These are phyloP conservation scores for Copsychus sechellarum DNA, from an alignment of 2,113 vertebrate genomes.

Conservation along the genomic window DNA sequence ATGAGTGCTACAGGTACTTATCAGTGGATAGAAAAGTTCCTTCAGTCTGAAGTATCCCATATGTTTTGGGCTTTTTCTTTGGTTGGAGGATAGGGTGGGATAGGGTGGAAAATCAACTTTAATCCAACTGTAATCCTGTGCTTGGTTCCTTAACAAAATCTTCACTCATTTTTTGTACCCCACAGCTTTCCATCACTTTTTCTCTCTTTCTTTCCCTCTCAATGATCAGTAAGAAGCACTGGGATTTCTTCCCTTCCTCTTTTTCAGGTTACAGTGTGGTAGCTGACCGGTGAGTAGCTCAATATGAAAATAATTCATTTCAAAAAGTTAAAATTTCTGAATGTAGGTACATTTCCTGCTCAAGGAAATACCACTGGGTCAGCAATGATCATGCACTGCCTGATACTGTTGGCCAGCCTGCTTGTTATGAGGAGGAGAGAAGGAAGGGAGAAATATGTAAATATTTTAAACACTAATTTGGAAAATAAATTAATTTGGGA, in stretches of 20 bases:
- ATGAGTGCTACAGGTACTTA: neutral
- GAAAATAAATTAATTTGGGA: neutral
- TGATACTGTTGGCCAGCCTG: neutral
- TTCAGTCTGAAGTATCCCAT: neutral
- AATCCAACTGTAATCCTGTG: neutral
- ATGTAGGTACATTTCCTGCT: neutral
- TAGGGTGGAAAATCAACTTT: neutral
- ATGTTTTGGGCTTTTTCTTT: neutral
- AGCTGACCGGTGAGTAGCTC: neutral
- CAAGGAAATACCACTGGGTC: neutral
- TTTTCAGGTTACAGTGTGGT: neutral
- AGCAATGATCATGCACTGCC: neutral
- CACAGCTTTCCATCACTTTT: neutral
- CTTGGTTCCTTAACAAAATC: neutral
- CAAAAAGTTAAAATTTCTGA: neutral
- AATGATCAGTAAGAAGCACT: neutral
- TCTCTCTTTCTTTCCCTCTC: neutral
- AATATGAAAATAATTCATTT: neutral
- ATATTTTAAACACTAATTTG: neutral
- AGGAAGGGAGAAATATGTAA: neutral
- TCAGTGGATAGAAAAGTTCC: neutral
- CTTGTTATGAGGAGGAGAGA: neutral
- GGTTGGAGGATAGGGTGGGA: neutral
- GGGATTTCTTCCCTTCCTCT: neutral
- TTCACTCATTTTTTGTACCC: neutral